Base-by-base conservation (phyloP, 2,888 invertebrate species). In the Phaonia tiefii region DNA sequence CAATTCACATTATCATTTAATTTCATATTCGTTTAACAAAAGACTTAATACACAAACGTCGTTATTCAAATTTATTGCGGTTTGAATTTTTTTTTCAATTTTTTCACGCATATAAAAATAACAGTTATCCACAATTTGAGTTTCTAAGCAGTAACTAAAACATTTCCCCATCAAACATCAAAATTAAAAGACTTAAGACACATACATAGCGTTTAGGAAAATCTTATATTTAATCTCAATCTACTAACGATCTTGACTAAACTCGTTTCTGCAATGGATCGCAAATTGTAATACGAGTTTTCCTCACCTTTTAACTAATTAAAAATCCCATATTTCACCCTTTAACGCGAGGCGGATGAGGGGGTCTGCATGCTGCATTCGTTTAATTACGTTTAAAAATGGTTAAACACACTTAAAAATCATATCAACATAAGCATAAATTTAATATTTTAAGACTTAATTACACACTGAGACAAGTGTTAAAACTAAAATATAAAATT, bases 401-500 rank as follows among this genome's bases (percentile, higher is more conserved):
- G 42, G 63, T 63, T 39, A 20, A 74, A 58, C 22, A 72, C 10
- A 65, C 49, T 60, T 46, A 39, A 75, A 79, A 60, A 39, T 71
- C 54, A 63, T n/a, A 25, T 56, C 25, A 65, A 73, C 80, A 65
- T 72, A 72, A 56, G 51, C 73, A 69, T 72, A 22, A 70, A 71
- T 63, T 75, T 75, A 75, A 79, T 78, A 75, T 42, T 49, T 75
- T 75, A 49, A 72, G 65, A 75, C 63, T 75, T 81, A 81, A 81
- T 81, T 81, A 81, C 58, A 72, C 22, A 56, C 56, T 11, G 75
- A 75, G 75, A 75, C 78, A 81, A 78, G 81, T 81, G 81, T 78
- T 81, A 79, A 81, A 75, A 72, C 67, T 20, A 72, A 31, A 31
- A 56, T 74, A 22, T 49, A 20, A n/a, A n/a, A n/a, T n/a, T n/a